Percentiles rank a stretch among this genome's conserved stretches.
Conservation (phyloP, 2,888 invertebrate genomes). For the Lycia hirtaria region DNA sequence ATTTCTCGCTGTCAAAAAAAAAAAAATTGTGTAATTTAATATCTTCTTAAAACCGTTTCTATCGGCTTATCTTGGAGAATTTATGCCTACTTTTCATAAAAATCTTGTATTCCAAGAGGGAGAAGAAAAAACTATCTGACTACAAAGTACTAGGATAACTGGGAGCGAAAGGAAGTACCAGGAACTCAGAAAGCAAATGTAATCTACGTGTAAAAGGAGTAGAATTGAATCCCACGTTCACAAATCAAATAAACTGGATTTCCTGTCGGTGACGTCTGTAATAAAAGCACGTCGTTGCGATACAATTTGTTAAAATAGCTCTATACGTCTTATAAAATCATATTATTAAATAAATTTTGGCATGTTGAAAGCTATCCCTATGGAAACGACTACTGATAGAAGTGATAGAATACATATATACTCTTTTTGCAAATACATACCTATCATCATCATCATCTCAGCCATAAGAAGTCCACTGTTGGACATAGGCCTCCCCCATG, state of each 20-base stretch:
- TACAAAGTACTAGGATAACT: not conserved
- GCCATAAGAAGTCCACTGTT: too few relatives aligned
- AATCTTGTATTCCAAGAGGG: not conserved
- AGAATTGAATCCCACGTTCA: not conserved
- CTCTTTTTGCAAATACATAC: too few relatives aligned
- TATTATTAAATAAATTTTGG: too few relatives aligned
- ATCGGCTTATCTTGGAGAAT: not conserved
- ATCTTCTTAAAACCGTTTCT: too few relatives aligned
- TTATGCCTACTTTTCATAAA: not conserved
- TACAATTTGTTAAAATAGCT: not conserved
- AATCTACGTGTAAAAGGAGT: conserved; percentile 5
- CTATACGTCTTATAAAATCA: too few relatives aligned
- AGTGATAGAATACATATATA: too few relatives aligned
- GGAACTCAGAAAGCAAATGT: conserved; percentile 1
- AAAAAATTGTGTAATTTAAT: not conserved
- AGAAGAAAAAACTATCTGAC: not conserved
- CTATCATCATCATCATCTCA: too few relatives aligned
- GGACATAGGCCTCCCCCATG: too few relatives aligned
- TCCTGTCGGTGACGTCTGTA: not conserved
- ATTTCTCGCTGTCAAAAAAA: not conserved
- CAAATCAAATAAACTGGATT: conserved; percentile 5
- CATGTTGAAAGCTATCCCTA: too few relatives aligned
- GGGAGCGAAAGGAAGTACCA: not conserved
- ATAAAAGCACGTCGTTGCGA: not conserved
- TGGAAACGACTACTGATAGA: too few relatives aligned